Conservation (phyloP, 92 coral and sea anemone genomes). For the Paragorgia papillata region DNA sequence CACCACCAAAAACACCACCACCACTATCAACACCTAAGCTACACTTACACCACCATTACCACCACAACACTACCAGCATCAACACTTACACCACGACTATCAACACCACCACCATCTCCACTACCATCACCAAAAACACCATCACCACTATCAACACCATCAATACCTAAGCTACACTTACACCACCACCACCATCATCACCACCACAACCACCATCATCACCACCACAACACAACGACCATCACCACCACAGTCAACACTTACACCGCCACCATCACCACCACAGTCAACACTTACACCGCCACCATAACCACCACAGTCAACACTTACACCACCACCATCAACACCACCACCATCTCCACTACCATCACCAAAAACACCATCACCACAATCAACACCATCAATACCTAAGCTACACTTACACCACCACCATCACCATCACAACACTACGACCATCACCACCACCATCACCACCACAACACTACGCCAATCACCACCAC, state of each 20-base stretch:
- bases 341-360: not conserved
- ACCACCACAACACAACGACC: too few relatives aligned
- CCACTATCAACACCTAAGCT: too few relatives aligned
- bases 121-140: not conserved
- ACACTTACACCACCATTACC: too few relatives aligned
- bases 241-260: not conserved
- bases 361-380: not conserved
- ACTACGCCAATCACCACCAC: not conserved
- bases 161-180: too few relatives aligned
- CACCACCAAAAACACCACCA: too few relatives aligned
- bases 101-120: not conserved
- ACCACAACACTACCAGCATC: not conserved
- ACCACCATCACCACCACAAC: not conserved
- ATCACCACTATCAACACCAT: not conserved
- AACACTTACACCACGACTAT: not conserved
- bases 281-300: not conserved
- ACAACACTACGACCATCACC: not conserved
- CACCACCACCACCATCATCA: not conserved
- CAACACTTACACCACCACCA: not conserved
- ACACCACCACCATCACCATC: too few relatives aligned
- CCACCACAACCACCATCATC: not conserved
- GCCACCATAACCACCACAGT: not conserved
- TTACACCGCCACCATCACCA: not conserved
- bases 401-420: too few relatives aligned
- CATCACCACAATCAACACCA: too few relatives aligned